Conservation (phyloP, 1,140 invertebrate species). For the Pemphigus obesinymphae region DNA sequence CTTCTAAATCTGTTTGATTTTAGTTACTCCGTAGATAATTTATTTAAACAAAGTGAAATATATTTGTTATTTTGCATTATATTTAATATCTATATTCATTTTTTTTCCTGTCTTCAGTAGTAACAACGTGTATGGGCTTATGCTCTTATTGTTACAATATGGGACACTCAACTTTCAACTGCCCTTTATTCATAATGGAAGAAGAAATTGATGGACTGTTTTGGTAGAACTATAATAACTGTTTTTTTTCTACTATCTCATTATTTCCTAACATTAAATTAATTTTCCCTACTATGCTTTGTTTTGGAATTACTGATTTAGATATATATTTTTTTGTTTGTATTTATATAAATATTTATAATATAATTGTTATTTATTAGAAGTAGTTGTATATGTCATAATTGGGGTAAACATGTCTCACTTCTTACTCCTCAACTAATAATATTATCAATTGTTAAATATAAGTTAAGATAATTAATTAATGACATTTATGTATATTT, state of each 20-base stretch:
- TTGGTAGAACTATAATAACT: background rate
- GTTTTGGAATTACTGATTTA: background rate
- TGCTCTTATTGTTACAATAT: constrained; percentile 28
- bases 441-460: background rate
- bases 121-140: background rate
- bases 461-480: background rate
- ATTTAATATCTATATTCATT: constrained; percentile 1
- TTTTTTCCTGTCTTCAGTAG: constrained; percentile 20
- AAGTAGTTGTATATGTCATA: background rate
- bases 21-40: background rate
- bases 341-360: background rate
- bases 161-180: background rate
- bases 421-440: background rate
- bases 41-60: background rate
- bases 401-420: background rate
- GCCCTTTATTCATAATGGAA: constrained; percentile 13
- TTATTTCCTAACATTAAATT: background rate
- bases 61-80: background rate
- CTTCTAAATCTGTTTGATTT: background rate
- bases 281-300: background rate
- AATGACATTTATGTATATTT: background rate
- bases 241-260: background rate
- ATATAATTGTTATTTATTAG: constrained; percentile 17
- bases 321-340: background rate
- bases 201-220: background rate